These are phyloP conservation scores for Perodicticus potto DNA, from an alignment of 2,797 vertebrate genomes.

Conservation along the genomic window DNA sequence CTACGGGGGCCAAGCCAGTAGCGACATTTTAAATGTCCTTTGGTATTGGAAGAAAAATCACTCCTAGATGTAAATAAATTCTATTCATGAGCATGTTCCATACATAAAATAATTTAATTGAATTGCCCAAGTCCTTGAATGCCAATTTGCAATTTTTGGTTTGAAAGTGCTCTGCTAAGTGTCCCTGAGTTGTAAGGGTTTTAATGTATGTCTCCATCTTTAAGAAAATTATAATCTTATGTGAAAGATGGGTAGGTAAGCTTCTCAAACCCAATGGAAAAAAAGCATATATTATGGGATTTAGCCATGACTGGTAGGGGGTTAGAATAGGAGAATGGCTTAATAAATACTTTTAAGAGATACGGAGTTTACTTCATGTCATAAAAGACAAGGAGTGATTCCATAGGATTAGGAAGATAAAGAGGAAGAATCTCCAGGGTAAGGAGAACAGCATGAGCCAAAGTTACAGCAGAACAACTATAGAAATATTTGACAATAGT, in stretches of 20 bases:
- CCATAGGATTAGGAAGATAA: background rate
- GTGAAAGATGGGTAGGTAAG: background rate
- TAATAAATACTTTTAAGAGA: background rate
- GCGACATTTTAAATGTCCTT: background rate
- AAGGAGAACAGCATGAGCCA: background rate
- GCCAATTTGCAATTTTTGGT: background rate
- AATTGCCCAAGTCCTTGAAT: background rate
- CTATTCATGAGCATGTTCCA: background rate
- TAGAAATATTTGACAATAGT: background rate
- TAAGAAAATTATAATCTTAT: slow-evolving; percentile 14
- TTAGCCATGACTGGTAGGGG: background rate
- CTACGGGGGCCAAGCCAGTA: background rate
- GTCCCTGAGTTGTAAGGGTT: background rate
- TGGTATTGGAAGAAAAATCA: background rate
- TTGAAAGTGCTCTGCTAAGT: background rate
- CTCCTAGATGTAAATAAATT: background rate
- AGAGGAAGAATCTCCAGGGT: background rate
- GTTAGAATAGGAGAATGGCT: accelerated
- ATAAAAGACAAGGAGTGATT: background rate
- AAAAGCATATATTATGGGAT: too few species aligned
- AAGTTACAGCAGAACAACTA: background rate
- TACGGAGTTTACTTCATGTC: background rate
- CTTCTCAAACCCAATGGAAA: background rate
- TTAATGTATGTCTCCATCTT: background rate
- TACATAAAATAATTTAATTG: slow-evolving; percentile 2